phyloP scores from a whole-genome alignment of 1,140 invertebrate genomes.

The Ceratina japonica region DNA sequence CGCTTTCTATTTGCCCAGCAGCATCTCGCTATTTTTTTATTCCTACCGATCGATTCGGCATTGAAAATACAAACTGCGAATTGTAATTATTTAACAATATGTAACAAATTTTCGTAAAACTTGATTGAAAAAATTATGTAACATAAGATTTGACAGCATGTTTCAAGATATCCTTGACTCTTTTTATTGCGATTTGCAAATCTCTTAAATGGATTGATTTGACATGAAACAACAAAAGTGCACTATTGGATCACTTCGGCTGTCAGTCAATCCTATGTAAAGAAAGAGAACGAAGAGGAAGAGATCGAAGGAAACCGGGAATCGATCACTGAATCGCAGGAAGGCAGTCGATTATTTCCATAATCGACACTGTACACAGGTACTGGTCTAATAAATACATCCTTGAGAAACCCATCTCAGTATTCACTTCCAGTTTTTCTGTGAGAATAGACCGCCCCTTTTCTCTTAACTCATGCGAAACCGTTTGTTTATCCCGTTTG shows the following conservation, averaged over 20 bases:
- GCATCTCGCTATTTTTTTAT: slow-evolving; percentile 23
- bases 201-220: neutral
- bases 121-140: no score
- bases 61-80: slow-evolving; percentile 11
- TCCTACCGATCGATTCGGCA: slow-evolving; percentile 8
- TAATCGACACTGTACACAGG: slow-evolving; percentile 24
- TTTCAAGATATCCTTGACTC: no score
- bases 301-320: slow-evolving; percentile 3
- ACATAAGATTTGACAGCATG: no score
- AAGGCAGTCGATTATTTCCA: slow-evolving; percentile 33
- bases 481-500: neutral
- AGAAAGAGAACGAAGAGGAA: slow-evolving; percentile 18
- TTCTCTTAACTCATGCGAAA: no score
- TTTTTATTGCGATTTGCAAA: neutral
- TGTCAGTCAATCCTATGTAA: neutral
- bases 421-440: neutral
- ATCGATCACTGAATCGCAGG: slow-evolving; percentile 38
- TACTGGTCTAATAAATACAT: slow-evolving; percentile 22
- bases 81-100: neutral
- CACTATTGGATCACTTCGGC: neutral
- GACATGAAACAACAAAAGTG: neutral
- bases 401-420: neutral
- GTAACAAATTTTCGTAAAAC: neutral
- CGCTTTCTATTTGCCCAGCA: slow-evolving; percentile 45
- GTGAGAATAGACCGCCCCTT: no score